These are phyloP conservation scores for Diplodus sargus DNA, from an alignment of 2,797 vertebrate species.

Conservation along the genomic window DNA sequence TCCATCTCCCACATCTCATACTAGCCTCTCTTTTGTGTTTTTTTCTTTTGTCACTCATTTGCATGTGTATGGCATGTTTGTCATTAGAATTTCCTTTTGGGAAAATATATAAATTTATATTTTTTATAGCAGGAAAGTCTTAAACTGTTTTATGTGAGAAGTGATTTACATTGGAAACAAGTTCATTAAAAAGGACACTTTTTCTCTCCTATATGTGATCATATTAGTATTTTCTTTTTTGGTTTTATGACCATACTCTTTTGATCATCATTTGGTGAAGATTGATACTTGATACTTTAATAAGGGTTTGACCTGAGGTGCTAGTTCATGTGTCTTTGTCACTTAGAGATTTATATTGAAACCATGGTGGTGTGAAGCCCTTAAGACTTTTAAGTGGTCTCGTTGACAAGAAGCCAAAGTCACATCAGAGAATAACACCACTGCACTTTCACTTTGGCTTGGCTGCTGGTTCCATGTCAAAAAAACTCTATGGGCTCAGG, in stretches of 20 bases:
- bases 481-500: slow-evolving; percentile 20
- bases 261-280: background rate
- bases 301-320: slow-evolving; percentile 22
- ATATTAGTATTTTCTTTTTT: background rate
- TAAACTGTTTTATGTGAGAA: background rate
- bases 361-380: slow-evolving; percentile 4
- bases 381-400: slow-evolving; percentile 24
- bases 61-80: background rate
- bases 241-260: background rate
- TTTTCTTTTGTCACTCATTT: background rate
- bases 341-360: slow-evolving; percentile 24
- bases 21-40: background rate
- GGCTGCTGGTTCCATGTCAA: slow-evolving; percentile 19
- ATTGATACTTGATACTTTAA: slow-evolving; percentile 5
- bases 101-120: background rate
- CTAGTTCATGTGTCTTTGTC: slow-evolving; percentile 1
- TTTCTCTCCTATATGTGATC: background rate
- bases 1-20: slow-evolving; percentile 28
- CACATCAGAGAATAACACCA: slow-evolving; percentile 18
- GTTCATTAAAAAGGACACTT: background rate
- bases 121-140: background rate
- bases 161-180: background rate
- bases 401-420: slow-evolving; percentile 39
- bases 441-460: slow-evolving; percentile 32
- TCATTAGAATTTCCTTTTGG: background rate